A percentile compares a stretch with the other conserved stretches of the same genome.
These are phyloP conservation scores for Nibea albiflora DNA, from an alignment of 2,113 vertebrate genomes.

Conservation along the genomic window DNA sequence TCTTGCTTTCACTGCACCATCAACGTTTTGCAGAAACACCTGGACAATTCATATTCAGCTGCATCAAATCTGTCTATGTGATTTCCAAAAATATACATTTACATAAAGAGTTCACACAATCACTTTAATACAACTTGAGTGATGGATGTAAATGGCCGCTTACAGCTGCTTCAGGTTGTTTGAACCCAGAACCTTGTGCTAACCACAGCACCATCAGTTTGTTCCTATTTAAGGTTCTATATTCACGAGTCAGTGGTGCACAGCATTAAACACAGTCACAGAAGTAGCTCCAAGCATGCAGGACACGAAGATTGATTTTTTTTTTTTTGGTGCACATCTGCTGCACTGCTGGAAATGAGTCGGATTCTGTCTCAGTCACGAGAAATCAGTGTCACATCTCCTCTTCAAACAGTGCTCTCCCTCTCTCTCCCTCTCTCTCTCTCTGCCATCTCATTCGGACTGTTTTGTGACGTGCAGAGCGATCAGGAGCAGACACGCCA, in stretches of 20 bases:
- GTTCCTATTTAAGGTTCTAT: not conserved
- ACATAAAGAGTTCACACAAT: not conserved
- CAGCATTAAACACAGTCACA: not conserved
- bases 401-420: not conserved
- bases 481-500: not conserved
- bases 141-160: not conserved
- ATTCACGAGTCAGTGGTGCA: conserved; percentile 16
- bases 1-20: not conserved
- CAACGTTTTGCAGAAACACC: not conserved
- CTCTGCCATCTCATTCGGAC: not conserved
- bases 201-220: not conserved
- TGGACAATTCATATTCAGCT: not conserved
- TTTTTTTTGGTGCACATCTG: conserved; percentile 22
- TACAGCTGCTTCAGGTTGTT: not conserved
- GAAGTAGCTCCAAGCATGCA: conserved; percentile 10
- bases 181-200: not conserved
- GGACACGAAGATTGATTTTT: not conserved
- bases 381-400: conserved; percentile 7
- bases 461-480: not conserved
- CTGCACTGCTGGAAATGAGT: conserved; percentile 39
- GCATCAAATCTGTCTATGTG: not conserved
- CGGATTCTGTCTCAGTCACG: not conserved
- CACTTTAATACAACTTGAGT: not conserved
- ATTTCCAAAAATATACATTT: not conserved
- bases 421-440: not conserved